A percentile compares a stretch with the other conserved stretches of the same genome.
phyloP scores from a whole-genome alignment of 2,888 invertebrate species.

The Caenorhabditis parvicauda region DNA sequence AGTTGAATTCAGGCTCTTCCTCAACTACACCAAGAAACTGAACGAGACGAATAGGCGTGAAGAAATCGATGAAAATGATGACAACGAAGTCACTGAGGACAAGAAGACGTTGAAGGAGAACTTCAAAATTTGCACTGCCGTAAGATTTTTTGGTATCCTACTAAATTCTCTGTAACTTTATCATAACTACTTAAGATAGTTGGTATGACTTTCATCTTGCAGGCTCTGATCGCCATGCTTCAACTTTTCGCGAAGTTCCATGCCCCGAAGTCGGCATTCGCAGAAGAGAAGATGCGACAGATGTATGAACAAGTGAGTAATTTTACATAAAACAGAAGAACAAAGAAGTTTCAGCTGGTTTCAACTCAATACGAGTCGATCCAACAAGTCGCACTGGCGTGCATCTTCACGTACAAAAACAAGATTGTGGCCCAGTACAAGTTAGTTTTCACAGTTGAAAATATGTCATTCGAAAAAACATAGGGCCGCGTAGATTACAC shows the following conservation, averaged over 20 bases:
- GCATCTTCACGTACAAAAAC: constrained; percentile 81
- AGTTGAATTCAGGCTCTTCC: no score
- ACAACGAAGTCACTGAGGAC: neutral
- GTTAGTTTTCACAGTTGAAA: no score
- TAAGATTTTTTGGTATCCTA: no score
- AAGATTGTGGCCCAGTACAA: constrained; percentile 77
- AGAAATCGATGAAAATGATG: constrained; percentile 2
- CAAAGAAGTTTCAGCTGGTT: constrained; percentile 74
- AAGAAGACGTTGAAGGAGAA: no score
- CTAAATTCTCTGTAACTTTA: no score
- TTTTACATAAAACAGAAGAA: constrained; percentile 3
- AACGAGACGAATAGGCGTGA: constrained; percentile 13
- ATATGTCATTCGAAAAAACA: no score
- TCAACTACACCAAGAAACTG: constrained; percentile 9
- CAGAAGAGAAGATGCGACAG: constrained; percentile 74
- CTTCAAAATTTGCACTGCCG: no score
- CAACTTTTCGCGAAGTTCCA: constrained; percentile 73
- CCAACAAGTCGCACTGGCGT: constrained; percentile 82
- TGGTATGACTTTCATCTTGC: constrained; percentile 13
- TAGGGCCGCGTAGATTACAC: no score
- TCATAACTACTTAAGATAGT: no score
- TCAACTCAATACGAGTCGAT: constrained; percentile 77
- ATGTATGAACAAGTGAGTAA: constrained; percentile 61
- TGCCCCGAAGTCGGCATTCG: constrained; percentile 78
- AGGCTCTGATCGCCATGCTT: constrained; percentile 41